phyloP scores from a whole-genome alignment of 2,113 vertebrate species.

The Pachycephala philippinensis region DNA sequence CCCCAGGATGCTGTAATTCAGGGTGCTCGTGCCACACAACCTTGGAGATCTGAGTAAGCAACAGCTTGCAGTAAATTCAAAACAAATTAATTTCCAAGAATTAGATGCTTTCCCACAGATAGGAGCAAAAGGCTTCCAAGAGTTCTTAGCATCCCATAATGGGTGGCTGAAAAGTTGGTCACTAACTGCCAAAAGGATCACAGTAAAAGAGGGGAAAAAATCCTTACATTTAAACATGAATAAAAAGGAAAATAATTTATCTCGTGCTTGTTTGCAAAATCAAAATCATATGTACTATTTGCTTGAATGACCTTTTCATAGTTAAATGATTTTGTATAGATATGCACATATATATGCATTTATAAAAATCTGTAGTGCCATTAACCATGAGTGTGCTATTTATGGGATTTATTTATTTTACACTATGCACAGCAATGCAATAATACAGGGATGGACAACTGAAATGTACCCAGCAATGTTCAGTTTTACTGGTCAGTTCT shows the following conservation, averaged over 20 bases:
- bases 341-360: neutral
- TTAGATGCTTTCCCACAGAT: conserved; percentile 51
- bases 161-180: neutral
- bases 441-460: neutral
- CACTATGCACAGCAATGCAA: neutral
- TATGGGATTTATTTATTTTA: neutral
- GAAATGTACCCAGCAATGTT: neutral
- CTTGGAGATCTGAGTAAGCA: conserved; percentile 42
- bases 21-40: conserved; percentile 36
- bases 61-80: conserved; percentile 55
- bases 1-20: neutral
- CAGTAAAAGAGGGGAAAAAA: neutral
- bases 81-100: conserved; percentile 58
- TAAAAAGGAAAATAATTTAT: neutral
- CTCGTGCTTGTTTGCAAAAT: neutral
- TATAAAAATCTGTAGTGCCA: neutral
- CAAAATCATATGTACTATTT: neutral
- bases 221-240: neutral
- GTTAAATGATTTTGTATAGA: neutral
- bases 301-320: neutral
- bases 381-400: neutral
- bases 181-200: neutral
- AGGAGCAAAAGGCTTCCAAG: conserved; percentile 6
- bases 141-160: neutral
- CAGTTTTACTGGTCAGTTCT: neutral